Base-by-base conservation (phyloP, 2,888 invertebrate species). In the Furcula furcula region DNA sequence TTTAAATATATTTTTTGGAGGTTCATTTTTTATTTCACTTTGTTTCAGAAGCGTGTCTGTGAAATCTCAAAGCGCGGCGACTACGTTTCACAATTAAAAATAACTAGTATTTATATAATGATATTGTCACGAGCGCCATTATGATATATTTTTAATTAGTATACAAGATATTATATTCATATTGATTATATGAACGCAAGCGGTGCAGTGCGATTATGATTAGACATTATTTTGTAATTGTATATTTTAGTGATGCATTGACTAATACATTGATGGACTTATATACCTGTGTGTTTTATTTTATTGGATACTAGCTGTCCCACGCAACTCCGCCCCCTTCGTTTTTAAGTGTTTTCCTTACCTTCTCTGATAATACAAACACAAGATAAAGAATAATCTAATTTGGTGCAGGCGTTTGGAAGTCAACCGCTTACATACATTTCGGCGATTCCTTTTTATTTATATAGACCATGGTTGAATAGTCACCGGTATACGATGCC, bases 111-210 rank as follows among this genome's bases (percentile, higher is more conserved):
- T 55, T 46, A 53, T 56, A 30, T 54, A 49, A 26, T 30, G n/a
- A 29, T 45, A 48, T 51, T 36, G 36, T 30, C 37, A 25, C 18
- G n/a, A 7, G 25, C n/a, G 25, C 29, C 38, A 48, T 50, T 40
- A 51, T 45, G 51, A 36, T 46, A 36, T 41, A 43, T 44, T 57
- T 55, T 28, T 47, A 53, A 43, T 37, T 32, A 43, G 42, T 56
- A 53, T 56, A 56, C 54, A 53, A 41, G 22, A 34, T 25, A 39
- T 51, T 46, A 38, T 59, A 65, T 71, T 74, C 72, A 69, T 76
- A 75, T 72, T 68, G 54, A 47, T 53, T 66, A 75, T 76, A 78
- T 76, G 76, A 73, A 70, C 40, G 31, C 50, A 35, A 39, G 34
- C 50, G 40, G 31, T 47, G 46, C 23, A 38, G 42, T 45, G 36